These are phyloP conservation scores for Thamnophis elegans DNA, from an alignment of 2,797 vertebrate genomes.

Conservation along the genomic window DNA sequence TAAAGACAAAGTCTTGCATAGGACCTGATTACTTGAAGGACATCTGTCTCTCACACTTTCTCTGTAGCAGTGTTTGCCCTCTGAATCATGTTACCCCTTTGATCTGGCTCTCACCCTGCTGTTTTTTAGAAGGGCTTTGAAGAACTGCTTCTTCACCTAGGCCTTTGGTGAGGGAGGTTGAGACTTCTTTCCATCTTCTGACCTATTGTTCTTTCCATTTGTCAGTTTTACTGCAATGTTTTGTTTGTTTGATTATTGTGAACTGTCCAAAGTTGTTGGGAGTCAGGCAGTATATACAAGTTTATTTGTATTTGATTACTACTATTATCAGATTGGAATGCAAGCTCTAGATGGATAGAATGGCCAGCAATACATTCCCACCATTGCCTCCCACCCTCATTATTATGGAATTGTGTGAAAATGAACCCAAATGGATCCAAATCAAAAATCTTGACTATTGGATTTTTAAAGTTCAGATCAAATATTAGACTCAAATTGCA, in stretches of 20 bases:
- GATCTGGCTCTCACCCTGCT: neutral
- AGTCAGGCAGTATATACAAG: neutral
- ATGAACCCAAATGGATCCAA: neutral
- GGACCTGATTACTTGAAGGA: neutral
- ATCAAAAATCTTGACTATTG: neutral
- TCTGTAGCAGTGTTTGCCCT: neutral
- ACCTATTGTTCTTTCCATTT: neutral
- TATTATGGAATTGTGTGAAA: neutral
- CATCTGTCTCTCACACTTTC: neutral
- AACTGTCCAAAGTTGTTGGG: neutral
- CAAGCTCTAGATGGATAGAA: neutral
- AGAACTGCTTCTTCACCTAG: neutral
- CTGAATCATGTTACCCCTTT: neutral
- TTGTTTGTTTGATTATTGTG: neutral
- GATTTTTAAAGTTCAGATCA: neutral
- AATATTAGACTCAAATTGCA: neutral
- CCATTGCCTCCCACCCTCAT: neutral
- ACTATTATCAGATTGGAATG: neutral
- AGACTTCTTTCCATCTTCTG: neutral
- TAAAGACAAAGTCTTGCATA: neutral
- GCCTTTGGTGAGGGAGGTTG: neutral
- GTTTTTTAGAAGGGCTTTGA: neutral
- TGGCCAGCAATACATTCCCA: neutral
- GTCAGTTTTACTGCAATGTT: neutral
- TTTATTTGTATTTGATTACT: neutral